Percentiles rank a stretch among this genome's conserved stretches.
These are phyloP conservation scores for Oreochromis spilurus DNA, from an alignment of 2,113 vertebrate species.

Conservation along the genomic window DNA sequence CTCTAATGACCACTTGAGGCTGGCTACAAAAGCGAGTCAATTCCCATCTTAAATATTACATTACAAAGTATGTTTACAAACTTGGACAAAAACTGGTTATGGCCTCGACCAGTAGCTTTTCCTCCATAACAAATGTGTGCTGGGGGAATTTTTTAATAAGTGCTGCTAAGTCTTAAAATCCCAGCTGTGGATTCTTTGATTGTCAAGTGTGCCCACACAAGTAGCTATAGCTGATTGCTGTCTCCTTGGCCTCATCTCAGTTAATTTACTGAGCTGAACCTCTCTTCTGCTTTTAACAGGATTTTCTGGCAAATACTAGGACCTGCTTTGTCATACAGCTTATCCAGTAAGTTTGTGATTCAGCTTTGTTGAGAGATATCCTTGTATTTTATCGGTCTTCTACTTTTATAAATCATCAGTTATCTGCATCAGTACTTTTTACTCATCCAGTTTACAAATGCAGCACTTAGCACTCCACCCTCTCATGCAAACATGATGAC, in stretches of 20 bases:
- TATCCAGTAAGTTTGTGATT: background rate
- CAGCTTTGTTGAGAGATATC: background rate
- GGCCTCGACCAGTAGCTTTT: background rate
- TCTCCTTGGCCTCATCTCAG: background rate
- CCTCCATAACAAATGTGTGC: background rate
- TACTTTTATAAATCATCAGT: background rate
- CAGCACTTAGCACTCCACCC: background rate
- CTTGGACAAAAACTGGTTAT: background rate
- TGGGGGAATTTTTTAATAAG: fast-evolving
- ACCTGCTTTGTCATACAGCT: background rate
- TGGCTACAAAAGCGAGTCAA: background rate
- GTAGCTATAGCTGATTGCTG: background rate
- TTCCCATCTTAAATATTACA: background rate
- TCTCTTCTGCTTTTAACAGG: background rate
- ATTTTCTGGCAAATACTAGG: background rate
- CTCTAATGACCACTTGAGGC: background rate
- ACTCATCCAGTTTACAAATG: background rate
- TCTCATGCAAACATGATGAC: background rate
- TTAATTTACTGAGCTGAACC: background rate
- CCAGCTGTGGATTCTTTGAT: background rate
- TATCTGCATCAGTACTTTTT: background rate
- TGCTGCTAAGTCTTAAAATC: background rate
- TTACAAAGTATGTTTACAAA: background rate
- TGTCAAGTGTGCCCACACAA: background rate
- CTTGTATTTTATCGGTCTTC: background rate